Conservation (phyloP, 2,888 invertebrate genomes). For the Luperina testacea region DNA sequence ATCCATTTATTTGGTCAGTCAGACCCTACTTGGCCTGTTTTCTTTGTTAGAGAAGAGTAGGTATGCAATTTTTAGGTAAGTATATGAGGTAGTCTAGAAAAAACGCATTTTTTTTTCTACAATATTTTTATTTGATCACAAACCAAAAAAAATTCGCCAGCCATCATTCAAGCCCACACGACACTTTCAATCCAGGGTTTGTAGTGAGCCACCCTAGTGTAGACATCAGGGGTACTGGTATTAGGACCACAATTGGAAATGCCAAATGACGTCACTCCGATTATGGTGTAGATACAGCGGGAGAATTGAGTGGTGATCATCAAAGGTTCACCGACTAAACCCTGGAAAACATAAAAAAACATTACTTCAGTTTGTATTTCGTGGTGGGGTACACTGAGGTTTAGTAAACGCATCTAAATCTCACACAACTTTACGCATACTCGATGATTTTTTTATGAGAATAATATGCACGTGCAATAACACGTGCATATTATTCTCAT, state of each 20-base stretch:
- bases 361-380: neutral
- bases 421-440: too few relatives aligned
- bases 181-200: slow-evolving; percentile 48
- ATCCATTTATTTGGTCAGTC: too few relatives aligned
- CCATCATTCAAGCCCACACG: slow-evolving; percentile 27
- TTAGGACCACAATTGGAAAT: rapidly evolving
- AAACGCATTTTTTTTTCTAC: neutral
- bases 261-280: slow-evolving; percentile 33
- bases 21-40: too few relatives aligned
- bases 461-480: too few relatives aligned
- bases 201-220: slow-evolving; percentile 43
- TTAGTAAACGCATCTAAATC: neutral
- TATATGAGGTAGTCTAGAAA: neutral
- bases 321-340: slow-evolving; percentile 22
- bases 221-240: slow-evolving; percentile 1
- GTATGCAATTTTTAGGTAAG: neutral
- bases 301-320: slow-evolving; percentile 39
- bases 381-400: neutral
- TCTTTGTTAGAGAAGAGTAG: too few relatives aligned
- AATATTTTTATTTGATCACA: neutral
- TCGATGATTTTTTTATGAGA: too few relatives aligned
- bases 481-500: too few relatives aligned
- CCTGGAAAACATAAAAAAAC: slow-evolving; percentile 21
- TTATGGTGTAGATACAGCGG: slow-evolving; percentile 35
- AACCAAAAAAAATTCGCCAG: neutral